Evolutionary conservation across 1,140 invertebrate species (phyloP), one percentile per base, ranked within the genome.

Genomic region (Agrilus planipennis): DNA sequence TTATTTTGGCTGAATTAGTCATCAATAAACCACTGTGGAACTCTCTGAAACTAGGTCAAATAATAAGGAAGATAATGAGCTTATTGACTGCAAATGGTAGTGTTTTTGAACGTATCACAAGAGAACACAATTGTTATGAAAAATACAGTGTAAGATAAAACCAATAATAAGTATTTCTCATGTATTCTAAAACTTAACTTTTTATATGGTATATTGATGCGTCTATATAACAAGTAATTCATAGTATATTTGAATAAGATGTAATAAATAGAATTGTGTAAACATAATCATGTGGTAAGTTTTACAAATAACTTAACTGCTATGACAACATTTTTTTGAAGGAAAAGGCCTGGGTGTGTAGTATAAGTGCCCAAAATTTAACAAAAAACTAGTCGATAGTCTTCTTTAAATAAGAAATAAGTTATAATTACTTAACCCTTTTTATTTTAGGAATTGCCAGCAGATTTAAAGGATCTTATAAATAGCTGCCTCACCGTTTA

Each of bases 1-100:
- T 96, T 17, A 79, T 96, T 28, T 56, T 94, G 20, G 66, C 84
- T 3, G 89, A 95, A 65, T 58, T 87, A 10, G 63, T 80, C 48
- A 61, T 88, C 34, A 67, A 72, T 18, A 65, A 65, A 46, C 61
- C 68, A 25, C 62, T 89, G 9, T 88, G 84, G 81, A 57, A 68
- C 18, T 74, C 72, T 42, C 62, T 84, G 5, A 86, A 86, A 59
- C 66, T 86, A 7, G 71, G 75, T 1, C 78, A 81, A 44, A 74
- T 76, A 52, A 63, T 86, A 9, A 65, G 81, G 28, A 87, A 85
- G 64, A 72, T 87, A 50, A 60, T 86, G 4, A 84, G 81, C 42
- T 64, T 83, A 20, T 64, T 77, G 20, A 74, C 79, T 57, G 70
- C 61, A 37, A 71, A 71, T 49, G 41, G 44, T 9, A 55, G 56